Percentiles rank a stretch among this genome's conserved stretches.
Conservation (phyloP, 2,797 vertebrate genomes). For the Spinus pinus region DNA sequence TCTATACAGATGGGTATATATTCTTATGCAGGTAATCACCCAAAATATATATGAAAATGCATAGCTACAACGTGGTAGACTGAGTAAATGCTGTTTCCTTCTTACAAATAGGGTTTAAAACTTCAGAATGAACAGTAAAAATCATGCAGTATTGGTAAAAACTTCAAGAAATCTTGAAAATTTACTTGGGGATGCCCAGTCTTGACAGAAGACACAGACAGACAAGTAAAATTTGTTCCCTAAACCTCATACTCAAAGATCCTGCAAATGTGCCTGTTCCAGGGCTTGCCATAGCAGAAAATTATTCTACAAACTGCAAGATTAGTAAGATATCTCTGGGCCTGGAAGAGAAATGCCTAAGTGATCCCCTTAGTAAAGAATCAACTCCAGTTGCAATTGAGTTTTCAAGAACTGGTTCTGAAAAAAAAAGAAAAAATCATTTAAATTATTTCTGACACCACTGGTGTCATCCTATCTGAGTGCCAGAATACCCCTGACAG, state of each 20-base stretch:
- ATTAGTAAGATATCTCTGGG: neutral
- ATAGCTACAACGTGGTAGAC: neutral
- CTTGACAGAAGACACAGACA: neutral
- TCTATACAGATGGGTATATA: rapidly evolving
- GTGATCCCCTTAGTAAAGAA: neutral
- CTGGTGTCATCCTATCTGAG: neutral
- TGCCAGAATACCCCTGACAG: neutral
- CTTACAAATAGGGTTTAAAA: neutral
- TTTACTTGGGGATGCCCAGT: neutral
- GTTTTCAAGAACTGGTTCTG: neutral
- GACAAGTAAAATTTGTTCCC: neutral
- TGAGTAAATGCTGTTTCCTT: neutral
- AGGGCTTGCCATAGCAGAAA: neutral
- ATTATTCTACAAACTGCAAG: neutral
- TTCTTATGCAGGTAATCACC: rapidly evolving
- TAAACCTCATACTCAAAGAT: neutral
- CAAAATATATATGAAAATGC: neutral
- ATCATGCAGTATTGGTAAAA: neutral
- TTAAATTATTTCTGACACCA: neutral
- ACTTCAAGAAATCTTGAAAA: neutral
- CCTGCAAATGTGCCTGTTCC: neutral
- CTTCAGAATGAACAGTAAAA: neutral
- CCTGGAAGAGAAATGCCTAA: neutral
- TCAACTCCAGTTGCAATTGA: neutral
- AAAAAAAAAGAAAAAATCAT: neutral